A percentile compares a stretch with the other conserved stretches of the same genome.
Conservation (phyloP, 2,888 invertebrate species). For the Catocala fraxini region DNA sequence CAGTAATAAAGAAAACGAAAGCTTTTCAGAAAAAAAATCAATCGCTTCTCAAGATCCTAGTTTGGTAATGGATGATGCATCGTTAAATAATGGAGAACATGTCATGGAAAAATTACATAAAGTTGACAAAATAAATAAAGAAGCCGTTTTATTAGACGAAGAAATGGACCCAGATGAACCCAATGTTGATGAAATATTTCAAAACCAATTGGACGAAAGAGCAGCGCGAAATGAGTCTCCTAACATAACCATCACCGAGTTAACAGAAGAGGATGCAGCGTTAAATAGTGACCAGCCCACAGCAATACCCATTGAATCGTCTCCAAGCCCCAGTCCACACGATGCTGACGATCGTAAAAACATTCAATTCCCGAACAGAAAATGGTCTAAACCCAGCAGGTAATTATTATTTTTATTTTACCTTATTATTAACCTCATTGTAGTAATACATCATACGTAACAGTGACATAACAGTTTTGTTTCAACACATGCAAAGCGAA, state of each 20-base stretch:
- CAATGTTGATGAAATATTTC: conserved; percentile 79
- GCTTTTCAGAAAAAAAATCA: conserved; percentile 77
- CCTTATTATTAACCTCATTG: conserved; percentile 40
- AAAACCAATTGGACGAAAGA: conserved; percentile 76
- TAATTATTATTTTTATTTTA: conserved; percentile 59
- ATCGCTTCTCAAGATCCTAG: conserved; percentile 83
- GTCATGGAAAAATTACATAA: conserved; percentile 82
- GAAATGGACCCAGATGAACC: conserved; percentile 80
- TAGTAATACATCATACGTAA: conserved; percentile 60
- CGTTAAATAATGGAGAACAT: conserved; percentile 73
- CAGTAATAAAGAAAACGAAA: conserved; percentile 81
- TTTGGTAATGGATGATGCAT: conserved; percentile 74
- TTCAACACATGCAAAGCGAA: conserved; percentile 82
- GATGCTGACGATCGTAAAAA: conserved; percentile 64
- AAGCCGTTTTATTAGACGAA: conserved; percentile 74
- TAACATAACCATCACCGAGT: conserved; percentile 84
- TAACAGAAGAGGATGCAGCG: conserved; percentile 75
- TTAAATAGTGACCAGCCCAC: conserved; percentile 64
- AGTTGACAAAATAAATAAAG: conserved; percentile 68
- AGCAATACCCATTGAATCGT: conserved; percentile 75
- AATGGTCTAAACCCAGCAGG: conserved; percentile 86
- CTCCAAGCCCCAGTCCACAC: conserved; percentile 78
- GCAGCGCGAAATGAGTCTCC: conserved; percentile 74
- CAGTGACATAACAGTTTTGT: conserved; percentile 77
- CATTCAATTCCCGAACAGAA: conserved; percentile 63